Base-by-base conservation (phyloP, 2,113 vertebrate species). In the Cathartes aura region DNA sequence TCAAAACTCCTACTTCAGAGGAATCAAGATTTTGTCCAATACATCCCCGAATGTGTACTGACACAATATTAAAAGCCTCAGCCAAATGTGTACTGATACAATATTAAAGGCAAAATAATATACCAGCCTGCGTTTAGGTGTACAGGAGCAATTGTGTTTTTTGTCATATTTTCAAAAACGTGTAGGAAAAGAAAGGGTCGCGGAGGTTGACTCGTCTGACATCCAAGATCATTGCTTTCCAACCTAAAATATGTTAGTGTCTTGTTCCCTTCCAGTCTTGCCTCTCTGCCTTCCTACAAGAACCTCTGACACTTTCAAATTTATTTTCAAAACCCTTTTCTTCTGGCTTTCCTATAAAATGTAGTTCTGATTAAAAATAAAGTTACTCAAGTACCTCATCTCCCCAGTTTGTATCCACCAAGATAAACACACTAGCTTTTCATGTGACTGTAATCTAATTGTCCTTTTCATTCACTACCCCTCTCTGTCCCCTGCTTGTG, bases 361-460 rank as follows among this genome's bases (percentile, higher is more conserved):
- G 32, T 66, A 92, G 36, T 55, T 92, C 50, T 88, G 81, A 83
- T 90, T 92, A 62, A 74, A 95, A 93, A 82, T 48, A 64, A 93
- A 76, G 24, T 92, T 92, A 78, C 16, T 70, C 22, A 55, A 93
- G 40, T 7, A 78, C 38, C n/a, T 76, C 85, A 86, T 88, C 42
- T 87, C 59, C 92, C 87, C 71, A 86, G 42, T 83, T 95, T 92
- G 72, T 92, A 83, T 55, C 29, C 67, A 78, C 63, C 26, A 62
- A 83, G 67, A 85, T 36, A 82, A 94, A 97, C 59, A 66, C 63
- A 81, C 50, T 81, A 90, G 59, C 55, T 90, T 94, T 92, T 93
- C 88, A 89, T 92, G 79, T 95, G 86, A 95, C 79, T 95, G 96
- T 95, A 94, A 93, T 79, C 83, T 84, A 87, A 90, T 42, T 93